These are phyloP conservation scores for Pseudeuparius sepicola DNA, from an alignment of 2,888 invertebrate genomes.

Conservation along the genomic window DNA sequence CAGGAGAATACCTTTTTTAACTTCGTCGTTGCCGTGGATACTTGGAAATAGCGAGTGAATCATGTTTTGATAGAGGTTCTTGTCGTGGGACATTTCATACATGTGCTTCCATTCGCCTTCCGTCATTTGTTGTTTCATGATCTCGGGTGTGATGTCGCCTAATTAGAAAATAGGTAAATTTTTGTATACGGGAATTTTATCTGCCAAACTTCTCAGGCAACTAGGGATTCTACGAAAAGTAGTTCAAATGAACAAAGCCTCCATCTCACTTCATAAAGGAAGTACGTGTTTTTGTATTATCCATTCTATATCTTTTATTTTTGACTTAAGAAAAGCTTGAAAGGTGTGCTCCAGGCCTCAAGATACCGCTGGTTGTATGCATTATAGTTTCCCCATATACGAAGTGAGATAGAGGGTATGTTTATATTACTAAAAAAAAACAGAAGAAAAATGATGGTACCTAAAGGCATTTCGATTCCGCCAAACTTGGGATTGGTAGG, in stretches of 20 bases:
- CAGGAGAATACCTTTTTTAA: conserved; percentile 57
- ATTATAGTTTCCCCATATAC: too few species aligned
- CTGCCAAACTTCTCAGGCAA: too few species aligned
- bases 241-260: neutral
- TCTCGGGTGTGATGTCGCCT: conserved; percentile 84
- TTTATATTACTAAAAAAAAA: too few species aligned
- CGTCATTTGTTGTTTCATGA: conserved; percentile 89
- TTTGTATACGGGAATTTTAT: too few species aligned
- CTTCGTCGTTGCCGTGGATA: conserved; percentile 93
- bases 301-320: too few species aligned
- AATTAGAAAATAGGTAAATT: too few species aligned
- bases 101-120: conserved; percentile 91
- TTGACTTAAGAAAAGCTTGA: too few species aligned
- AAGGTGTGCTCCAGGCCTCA: too few species aligned
- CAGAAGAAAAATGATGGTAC: conserved; percentile 9
- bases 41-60: conserved; percentile 90
- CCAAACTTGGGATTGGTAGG: conserved; percentile 83
- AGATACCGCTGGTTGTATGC: too few species aligned
- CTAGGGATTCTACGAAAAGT: too few species aligned
- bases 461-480: conserved; percentile 65
- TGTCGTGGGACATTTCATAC: conserved; percentile 94
- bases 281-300: too few species aligned
- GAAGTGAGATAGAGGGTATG: too few species aligned
- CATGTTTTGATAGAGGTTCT: conserved; percentile 80
- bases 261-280: neutral